These are phyloP conservation scores for Pollimyrus isidori DNA, from an alignment of 2,113 vertebrate species.

Conservation along the genomic window DNA sequence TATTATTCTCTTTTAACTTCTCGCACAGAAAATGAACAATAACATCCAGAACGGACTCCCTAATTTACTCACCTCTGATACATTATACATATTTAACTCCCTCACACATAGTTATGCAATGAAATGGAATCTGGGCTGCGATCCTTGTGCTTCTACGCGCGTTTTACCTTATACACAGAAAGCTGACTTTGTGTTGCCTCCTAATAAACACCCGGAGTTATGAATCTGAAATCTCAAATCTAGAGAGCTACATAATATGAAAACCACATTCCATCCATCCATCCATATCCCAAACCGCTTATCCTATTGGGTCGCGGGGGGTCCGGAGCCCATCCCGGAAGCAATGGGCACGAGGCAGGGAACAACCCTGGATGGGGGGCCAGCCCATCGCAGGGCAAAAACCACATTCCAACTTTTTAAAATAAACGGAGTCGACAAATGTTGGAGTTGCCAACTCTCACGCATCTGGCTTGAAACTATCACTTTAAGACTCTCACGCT, in stretches of 20 bases:
- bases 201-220: background rate
- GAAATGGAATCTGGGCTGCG: background rate
- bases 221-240: background rate
- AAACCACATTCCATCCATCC: background rate
- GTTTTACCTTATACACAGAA: background rate
- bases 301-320: no score
- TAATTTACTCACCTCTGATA: background rate
- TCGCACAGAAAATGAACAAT: background rate
- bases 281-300: no score
- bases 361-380: no score
- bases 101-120: background rate
- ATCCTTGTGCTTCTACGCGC: background rate
- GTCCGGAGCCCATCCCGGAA: no score
- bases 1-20: background rate
- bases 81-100: background rate
- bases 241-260: background rate
- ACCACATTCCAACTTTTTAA: background rate
- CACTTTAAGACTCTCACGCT: background rate
- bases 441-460: background rate
- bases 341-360: no score
- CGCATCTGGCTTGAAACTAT: background rate
- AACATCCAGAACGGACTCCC: background rate
- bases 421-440: background rate
- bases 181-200: background rate
- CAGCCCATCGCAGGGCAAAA: no score